phyloP scores from a whole-genome alignment of 2,888 invertebrate genomes.

The Cenopis cana region DNA sequence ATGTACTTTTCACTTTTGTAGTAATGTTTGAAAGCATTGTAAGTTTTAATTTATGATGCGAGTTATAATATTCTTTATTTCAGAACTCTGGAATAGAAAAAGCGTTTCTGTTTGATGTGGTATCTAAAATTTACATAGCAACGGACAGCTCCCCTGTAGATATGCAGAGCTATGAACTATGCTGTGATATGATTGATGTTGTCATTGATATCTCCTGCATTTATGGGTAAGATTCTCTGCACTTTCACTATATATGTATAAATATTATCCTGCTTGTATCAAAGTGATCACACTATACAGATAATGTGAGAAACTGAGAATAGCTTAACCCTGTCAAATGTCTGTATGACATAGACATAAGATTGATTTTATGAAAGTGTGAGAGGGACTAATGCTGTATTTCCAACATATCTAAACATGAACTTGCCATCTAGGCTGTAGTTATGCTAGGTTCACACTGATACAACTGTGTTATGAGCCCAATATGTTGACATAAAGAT shows the following conservation, averaged over 20 bases:
- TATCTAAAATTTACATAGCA: conserved; percentile 99
- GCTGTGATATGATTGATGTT: conserved; percentile 99
- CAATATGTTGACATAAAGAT: too few species aligned
- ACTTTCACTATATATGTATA: neutral
- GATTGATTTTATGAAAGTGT: too few species aligned
- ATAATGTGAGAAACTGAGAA: too few species aligned
- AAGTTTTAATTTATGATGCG: neutral
- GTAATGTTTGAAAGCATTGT: neutral
- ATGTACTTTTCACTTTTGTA: conserved; percentile 66
- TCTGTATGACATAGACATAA: too few species aligned
- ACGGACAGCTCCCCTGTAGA: conserved; percentile 99
- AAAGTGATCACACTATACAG: too few species aligned
- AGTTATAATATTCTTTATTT: conserved; percentile 56
- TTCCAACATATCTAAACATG: too few species aligned
- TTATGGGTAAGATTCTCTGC: conserved; percentile 90
- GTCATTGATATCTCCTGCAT: conserved; percentile 99
- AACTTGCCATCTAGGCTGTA: too few species aligned
- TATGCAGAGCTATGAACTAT: conserved; percentile 99
- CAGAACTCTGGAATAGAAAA: conserved; percentile 99
- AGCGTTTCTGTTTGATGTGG: conserved; percentile 99
- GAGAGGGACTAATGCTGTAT: too few species aligned
- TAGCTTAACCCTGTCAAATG: too few species aligned
- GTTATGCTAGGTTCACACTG: too few species aligned
- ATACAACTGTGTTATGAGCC: too few species aligned
- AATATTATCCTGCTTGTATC: too few species aligned